Percentiles rank a stretch among this genome's conserved stretches.
These are phyloP conservation scores for Choloepus hoffmanni DNA, from an alignment of 2,113 vertebrate species.

Conservation along the genomic window DNA sequence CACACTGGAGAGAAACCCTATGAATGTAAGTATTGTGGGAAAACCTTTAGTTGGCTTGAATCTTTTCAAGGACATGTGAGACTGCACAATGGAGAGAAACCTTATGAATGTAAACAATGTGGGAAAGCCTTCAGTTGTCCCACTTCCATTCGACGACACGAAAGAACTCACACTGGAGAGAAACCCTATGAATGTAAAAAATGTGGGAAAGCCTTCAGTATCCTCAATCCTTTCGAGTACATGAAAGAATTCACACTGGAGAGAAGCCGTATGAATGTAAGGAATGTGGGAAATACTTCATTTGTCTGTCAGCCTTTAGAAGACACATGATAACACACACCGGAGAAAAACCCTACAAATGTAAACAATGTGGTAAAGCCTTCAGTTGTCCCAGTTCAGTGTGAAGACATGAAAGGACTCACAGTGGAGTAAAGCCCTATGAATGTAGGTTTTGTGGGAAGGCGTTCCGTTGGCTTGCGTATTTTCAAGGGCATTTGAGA, in stretches of 20 bases:
- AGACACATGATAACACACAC: slow-evolving; percentile 77
- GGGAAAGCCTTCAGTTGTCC: too few species aligned
- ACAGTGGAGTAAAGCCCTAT: slow-evolving; percentile 59
- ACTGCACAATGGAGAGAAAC: too few species aligned
- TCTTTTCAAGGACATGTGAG: too few species aligned
- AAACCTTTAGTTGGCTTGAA: too few species aligned
- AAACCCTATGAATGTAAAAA: too few species aligned
- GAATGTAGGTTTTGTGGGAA: slow-evolving; percentile 58
- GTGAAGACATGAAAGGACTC: slow-evolving; percentile 36
- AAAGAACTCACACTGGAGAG: too few species aligned
- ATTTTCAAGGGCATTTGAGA: slow-evolving; percentile 52
- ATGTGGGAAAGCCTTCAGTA: too few species aligned
- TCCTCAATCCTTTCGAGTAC: slow-evolving; percentile 9
- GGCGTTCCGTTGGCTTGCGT: slow-evolving; percentile 54
- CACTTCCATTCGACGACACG: too few species aligned
- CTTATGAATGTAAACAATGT: too few species aligned
- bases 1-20: too few species aligned
- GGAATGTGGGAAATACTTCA: slow-evolving; percentile 75
- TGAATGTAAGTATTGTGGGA: too few species aligned
- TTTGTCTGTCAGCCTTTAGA: slow-evolving; percentile 54
- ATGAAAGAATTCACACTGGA: slow-evolving; percentile 58
- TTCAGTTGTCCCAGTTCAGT: slow-evolving; percentile 79
- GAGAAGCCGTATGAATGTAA: slow-evolving; percentile 68
- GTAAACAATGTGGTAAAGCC: slow-evolving; percentile 82
- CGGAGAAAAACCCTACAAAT: slow-evolving; percentile 78